phyloP scores from a whole-genome alignment of 2,113 vertebrate species.

The Sciurus niger region DNA sequence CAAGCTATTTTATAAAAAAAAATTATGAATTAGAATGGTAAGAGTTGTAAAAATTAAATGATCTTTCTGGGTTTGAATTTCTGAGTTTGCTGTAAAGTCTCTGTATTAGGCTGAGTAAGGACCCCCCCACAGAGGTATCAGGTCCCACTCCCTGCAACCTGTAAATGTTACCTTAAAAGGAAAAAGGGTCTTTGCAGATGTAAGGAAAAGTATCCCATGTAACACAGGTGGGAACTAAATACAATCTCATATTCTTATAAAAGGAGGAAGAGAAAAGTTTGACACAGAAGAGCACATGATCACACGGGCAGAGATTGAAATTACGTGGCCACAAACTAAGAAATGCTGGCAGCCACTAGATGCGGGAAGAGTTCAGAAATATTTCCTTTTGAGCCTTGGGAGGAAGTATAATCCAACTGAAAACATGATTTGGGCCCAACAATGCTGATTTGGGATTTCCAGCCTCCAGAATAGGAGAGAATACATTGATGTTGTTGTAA shows the following conservation, averaged over 20 bases:
- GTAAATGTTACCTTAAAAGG: conserved; percentile 6
- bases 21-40: background rate
- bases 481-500: background rate
- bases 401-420: background rate
- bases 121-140: background rate
- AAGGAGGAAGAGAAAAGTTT: background rate
- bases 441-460: background rate
- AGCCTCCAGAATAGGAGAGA: background rate
- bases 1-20: background rate
- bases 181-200: background rate
- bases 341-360: background rate
- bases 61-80: conserved; percentile 7
- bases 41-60: conserved; percentile 9
- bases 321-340: background rate
- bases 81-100: background rate
- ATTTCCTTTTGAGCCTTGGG: background rate
- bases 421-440: too few relatives aligned
- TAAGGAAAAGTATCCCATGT: conserved; percentile 3
- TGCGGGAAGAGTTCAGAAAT: background rate
- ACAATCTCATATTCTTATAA: background rate
- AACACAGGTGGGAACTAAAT: background rate
- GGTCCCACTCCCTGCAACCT: background rate
- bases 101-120: background rate
- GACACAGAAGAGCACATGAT: background rate
- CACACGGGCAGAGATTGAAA: background rate